phyloP scores from a whole-genome alignment of 2,797 vertebrate species.

The Onychomys torridus region DNA sequence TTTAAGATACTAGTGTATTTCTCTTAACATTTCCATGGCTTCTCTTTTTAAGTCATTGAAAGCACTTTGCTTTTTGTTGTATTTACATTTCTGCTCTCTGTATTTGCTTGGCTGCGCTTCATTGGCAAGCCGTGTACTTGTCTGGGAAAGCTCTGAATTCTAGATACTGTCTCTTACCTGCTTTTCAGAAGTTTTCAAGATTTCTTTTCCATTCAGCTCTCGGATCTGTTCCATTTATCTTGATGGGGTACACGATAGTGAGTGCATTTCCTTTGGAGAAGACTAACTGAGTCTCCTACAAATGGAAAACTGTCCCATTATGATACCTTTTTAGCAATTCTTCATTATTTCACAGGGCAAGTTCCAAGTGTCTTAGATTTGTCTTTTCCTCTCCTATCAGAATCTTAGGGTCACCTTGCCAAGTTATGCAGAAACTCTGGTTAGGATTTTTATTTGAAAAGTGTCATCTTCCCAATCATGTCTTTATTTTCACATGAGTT shows the following conservation, averaged over 20 bases:
- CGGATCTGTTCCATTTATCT: constrained; percentile 36
- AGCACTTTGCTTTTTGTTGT: neutral
- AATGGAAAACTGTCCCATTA: neutral
- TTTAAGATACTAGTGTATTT: constrained; percentile 22
- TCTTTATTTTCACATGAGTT: neutral
- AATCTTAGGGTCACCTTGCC: constrained; percentile 3
- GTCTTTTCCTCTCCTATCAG: neutral
- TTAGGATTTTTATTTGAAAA: constrained; percentile 23
- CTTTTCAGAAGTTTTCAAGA: neutral
- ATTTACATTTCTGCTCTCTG: constrained; percentile 41
- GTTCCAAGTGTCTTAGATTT: constrained; percentile 8
- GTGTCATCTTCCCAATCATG: neutral
- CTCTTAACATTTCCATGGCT: neutral
- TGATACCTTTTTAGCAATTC: neutral
- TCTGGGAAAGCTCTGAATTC: neutral
- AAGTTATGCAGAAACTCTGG: neutral
- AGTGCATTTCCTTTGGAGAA: constrained; percentile 54
- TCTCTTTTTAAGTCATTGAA: constrained; percentile 52
- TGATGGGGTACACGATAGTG: neutral
- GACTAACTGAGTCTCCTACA: neutral
- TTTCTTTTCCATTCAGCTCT: constrained; percentile 33
- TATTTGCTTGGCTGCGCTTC: constrained; percentile 47
- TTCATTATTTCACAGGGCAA: neutral
- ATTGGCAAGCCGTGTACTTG: neutral
- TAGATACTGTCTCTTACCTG: constrained; percentile 34